A percentile compares a stretch with the other conserved stretches of the same genome.
Conservation (phyloP, 2,797 vertebrate genomes). For the Falco berigora region DNA sequence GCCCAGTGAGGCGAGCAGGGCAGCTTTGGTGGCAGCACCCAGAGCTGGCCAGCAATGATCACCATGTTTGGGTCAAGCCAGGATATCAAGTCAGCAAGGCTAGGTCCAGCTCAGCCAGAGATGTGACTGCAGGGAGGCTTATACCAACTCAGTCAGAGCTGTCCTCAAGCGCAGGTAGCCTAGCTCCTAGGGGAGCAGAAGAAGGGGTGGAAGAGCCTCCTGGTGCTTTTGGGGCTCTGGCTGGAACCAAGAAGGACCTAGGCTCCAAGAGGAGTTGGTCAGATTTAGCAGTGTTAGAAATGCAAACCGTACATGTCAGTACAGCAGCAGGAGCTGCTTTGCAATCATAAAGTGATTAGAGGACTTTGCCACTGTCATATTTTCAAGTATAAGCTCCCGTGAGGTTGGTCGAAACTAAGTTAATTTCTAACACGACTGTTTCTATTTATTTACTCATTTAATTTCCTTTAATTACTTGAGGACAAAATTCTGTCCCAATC, state of each 20-base stretch:
- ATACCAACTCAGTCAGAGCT: not conserved
- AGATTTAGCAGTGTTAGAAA: not conserved
- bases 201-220: not conserved
- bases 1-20: accelerated
- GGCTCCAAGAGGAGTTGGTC: not conserved
- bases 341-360: not conserved
- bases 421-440: not conserved
- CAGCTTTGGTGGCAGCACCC: not conserved
- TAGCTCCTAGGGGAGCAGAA: not conserved
- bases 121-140: not conserved
- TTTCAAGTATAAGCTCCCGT: not conserved
- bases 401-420: not conserved
- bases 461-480: not conserved
- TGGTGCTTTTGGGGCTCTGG: not conserved
- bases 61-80: not conserved
- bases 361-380: not conserved
- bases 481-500: not conserved
- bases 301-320: not conserved
- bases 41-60: too few relatives aligned
- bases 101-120: not conserved
- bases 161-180: not conserved
- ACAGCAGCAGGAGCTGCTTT: not conserved
- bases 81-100: not conserved
- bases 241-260: not conserved
- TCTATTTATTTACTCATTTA: not conserved